Conservation (phyloP, 2,113 vertebrate species). For the Semnornis frantzii region DNA sequence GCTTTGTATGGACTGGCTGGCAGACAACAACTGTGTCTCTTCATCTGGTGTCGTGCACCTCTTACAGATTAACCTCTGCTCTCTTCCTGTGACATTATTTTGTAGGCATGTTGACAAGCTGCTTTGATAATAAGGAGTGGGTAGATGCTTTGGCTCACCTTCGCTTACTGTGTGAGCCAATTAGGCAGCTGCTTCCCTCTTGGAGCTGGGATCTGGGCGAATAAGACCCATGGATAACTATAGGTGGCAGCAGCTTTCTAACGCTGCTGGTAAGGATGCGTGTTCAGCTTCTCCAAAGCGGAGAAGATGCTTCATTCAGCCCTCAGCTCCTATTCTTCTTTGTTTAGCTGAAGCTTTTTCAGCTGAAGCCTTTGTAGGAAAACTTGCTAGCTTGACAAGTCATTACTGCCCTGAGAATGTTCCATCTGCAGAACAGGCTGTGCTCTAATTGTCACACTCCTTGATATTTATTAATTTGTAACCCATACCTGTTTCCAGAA, state of each 20-base stretch:
- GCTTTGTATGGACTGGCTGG: background rate
- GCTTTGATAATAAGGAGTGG: background rate
- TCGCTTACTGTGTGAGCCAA: background rate
- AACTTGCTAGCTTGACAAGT: background rate
- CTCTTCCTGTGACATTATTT: background rate
- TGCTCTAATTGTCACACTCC: background rate
- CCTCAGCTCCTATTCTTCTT: background rate
- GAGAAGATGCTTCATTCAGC: background rate
- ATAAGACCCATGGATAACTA: background rate
- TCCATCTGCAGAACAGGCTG: background rate
- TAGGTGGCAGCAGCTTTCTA: slow-evolving; percentile 56
- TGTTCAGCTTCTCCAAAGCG: background rate
- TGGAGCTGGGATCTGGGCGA: background rate
- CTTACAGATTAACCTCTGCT: slow-evolving; percentile 2
- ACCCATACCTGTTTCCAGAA: background rate
- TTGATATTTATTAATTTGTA: background rate
- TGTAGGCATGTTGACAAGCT: background rate
- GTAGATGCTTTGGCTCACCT: slow-evolving; percentile 12
- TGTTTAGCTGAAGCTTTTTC: background rate
- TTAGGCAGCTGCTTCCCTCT: background rate
- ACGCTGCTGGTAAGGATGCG: background rate
- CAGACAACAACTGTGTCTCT: background rate
- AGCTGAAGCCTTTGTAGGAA: background rate
- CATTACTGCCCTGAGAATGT: background rate
- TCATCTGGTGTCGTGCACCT: background rate